Percentiles rank a stretch among this genome's conserved stretches.
Conservation (phyloP, 2,113 vertebrate genomes). For the Vulpes ferrilata region DNA sequence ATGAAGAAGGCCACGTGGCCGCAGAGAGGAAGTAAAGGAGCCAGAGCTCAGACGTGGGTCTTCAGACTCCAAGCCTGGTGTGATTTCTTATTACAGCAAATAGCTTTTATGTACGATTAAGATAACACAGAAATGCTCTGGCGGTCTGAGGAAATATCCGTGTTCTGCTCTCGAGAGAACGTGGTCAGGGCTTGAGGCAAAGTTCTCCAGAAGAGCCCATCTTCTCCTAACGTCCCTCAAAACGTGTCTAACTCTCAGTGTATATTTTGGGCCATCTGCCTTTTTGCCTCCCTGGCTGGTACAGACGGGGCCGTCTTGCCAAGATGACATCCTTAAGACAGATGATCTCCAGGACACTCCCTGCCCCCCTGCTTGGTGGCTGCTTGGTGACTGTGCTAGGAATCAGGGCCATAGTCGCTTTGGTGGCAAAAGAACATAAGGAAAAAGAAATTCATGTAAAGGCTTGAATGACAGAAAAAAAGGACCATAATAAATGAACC, state of each 20-base stretch:
- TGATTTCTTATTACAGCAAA: conserved; percentile 34
- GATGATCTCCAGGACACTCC: neutral
- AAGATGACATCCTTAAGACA: neutral
- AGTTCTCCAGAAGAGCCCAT: conserved; percentile 11
- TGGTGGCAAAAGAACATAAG: neutral
- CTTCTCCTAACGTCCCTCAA: neutral
- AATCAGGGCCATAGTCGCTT: neutral
- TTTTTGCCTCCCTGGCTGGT: neutral
- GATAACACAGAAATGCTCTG: neutral
- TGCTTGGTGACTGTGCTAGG: neutral
- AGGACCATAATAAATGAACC: neutral
- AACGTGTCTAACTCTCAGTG: neutral
- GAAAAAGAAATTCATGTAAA: neutral
- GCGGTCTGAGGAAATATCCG: neutral
- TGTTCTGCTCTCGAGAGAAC: neutral
- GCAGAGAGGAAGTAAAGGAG: neutral
- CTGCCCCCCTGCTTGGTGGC: neutral
- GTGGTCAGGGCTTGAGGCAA: neutral
- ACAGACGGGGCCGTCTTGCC: neutral
- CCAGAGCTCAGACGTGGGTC: neutral
- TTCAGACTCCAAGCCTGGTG: neutral
- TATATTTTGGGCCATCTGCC: neutral
- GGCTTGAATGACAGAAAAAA: neutral
- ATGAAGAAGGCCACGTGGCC: neutral
- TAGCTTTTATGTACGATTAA: neutral